phyloP scores from a whole-genome alignment of 2,113 vertebrate genomes.

The Eublepharis macularius region DNA sequence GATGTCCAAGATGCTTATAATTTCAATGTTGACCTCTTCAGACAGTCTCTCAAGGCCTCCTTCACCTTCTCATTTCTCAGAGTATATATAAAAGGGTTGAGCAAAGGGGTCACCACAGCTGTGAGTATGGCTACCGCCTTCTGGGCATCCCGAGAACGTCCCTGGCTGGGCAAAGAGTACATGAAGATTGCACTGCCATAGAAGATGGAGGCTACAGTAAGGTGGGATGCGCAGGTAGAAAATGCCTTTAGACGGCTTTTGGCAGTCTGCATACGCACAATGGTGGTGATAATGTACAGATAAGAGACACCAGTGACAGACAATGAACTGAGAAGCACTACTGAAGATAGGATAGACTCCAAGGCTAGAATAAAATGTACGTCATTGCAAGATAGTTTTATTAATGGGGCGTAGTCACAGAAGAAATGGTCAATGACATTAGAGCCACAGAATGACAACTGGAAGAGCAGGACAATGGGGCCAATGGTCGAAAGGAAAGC shows the following conservation, averaged over 20 bases:
- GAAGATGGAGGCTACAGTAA: slow-evolving; percentile 6
- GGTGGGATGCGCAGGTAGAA: slow-evolving; percentile 33
- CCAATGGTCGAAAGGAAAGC: slow-evolving; percentile 17
- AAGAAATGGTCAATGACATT: slow-evolving; percentile 54
- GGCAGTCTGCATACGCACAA: neutral
- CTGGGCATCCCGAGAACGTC: neutral
- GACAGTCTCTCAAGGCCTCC: neutral
- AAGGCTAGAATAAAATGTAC: neutral
- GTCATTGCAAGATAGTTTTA: slow-evolving; percentile 15
- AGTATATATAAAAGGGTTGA: slow-evolving; percentile 8
- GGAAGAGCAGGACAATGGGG: slow-evolving; percentile 14
- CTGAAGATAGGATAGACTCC: neutral
- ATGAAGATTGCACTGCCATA: slow-evolving; percentile 25
- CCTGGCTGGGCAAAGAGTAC: slow-evolving; percentile 12
- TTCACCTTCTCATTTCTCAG: slow-evolving; percentile 2
- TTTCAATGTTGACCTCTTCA: neutral
- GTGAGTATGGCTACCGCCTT: neutral
- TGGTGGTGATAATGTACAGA: slow-evolving; percentile 36
- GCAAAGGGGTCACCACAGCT: neutral
- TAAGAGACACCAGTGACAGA: slow-evolving; percentile 41
- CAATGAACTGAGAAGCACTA: slow-evolving; percentile 37
- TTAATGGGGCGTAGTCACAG: slow-evolving; percentile 17
- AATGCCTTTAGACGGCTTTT: slow-evolving; percentile 36
- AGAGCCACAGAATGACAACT: slow-evolving; percentile 45
- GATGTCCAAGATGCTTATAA: neutral